Conservation (phyloP, 1,140 invertebrate species). For the Drosophila lini region DNA sequence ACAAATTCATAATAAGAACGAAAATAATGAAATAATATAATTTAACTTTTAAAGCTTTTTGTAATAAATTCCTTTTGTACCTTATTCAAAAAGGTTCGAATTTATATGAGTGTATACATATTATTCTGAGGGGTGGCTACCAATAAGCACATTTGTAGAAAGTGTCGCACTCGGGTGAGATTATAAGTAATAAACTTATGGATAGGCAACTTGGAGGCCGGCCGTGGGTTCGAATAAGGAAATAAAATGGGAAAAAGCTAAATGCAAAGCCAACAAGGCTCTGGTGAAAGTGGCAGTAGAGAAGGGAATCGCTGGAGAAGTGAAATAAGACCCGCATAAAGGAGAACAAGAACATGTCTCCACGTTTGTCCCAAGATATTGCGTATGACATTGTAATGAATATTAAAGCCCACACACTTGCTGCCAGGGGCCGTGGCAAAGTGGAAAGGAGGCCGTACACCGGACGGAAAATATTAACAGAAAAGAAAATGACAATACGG, state of each 20-base stretch:
- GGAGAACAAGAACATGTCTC: slow-evolving; percentile 21
- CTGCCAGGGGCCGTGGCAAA: slow-evolving; percentile 6
- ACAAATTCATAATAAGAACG: background rate
- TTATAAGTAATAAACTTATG: slow-evolving; percentile 78
- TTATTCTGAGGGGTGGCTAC: slow-evolving; percentile 4
- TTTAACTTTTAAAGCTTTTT: background rate
- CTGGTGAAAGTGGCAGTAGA: background rate
- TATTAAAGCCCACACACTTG: slow-evolving; percentile 53
- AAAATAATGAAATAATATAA: background rate
- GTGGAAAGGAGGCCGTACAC: background rate
- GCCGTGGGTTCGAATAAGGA: slow-evolving; percentile 36
- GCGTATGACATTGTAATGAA: slow-evolving; percentile 69
- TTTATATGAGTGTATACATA: background rate
- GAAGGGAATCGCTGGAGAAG: background rate
- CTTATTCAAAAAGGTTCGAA: too few species aligned
- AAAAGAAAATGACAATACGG: background rate
- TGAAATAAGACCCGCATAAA: slow-evolving; percentile 4
- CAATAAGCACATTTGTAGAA: slow-evolving; percentile 60
- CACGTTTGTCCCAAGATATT: slow-evolving; percentile 34
- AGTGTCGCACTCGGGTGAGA: slow-evolving; percentile 70
- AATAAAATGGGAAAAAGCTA: slow-evolving; percentile 53
- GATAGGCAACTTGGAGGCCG: slow-evolving; percentile 39
- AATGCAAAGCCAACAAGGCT: slow-evolving; percentile 40
- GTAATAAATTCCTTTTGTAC: background rate
- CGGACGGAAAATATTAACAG: background rate